Conservation (phyloP, 2,888 invertebrate genomes). For the Hydroisotoma schaefferi region DNA sequence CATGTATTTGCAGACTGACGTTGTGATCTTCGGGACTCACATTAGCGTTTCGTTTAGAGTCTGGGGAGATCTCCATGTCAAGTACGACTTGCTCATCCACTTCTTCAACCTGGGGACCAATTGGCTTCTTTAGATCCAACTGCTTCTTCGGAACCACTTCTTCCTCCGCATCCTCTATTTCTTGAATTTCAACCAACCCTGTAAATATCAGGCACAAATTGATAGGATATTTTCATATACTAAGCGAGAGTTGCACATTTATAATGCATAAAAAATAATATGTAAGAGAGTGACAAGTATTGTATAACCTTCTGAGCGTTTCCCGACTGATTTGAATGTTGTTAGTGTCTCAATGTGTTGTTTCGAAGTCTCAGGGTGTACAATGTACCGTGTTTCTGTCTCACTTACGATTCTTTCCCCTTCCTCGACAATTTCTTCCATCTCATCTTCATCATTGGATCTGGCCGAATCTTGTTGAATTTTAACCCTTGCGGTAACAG, state of each 20-base stretch:
- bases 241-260: too few relatives aligned
- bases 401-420: constrained; percentile 7
- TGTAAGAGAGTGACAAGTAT: too few relatives aligned
- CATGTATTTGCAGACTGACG: background rate
- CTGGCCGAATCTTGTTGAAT: background rate
- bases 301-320: constrained; percentile 1
- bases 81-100: constrained; percentile 21
- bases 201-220: too few relatives aligned
- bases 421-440: background rate
- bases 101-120: constrained; percentile 26
- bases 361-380: constrained; percentile 8
- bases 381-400: constrained; percentile 23
- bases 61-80: background rate
- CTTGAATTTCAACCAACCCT: constrained; percentile 23
- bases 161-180: constrained; percentile 17
- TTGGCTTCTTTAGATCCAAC: constrained; percentile 9
- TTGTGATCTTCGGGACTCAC: background rate
- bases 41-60: background rate
- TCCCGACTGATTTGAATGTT: constrained; percentile 19
- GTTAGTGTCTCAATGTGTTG: constrained; percentile 23
- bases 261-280: too few relatives aligned
- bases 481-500: background rate
- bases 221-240: too few relatives aligned
- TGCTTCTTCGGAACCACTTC: constrained; percentile 5
- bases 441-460: constrained; percentile 2